Base-by-base conservation (phyloP, 1,140 invertebrate species). In the Cherax destructor region DNA sequence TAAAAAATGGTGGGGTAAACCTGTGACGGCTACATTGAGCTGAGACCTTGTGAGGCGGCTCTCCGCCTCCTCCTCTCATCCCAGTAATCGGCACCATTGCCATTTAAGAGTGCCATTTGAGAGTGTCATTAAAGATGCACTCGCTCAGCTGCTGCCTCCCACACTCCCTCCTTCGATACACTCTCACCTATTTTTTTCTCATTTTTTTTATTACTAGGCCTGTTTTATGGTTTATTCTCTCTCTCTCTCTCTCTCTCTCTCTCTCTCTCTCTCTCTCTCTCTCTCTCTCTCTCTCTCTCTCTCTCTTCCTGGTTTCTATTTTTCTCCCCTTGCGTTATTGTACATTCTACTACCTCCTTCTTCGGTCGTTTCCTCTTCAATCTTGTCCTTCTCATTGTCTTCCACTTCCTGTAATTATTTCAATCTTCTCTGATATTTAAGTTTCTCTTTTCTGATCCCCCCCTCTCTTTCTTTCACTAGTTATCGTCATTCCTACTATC, bases 171-270 rank as follows among this genome's bases (percentile, higher is more conserved):
- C n/a, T n/a, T 69, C 65, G 13, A 13, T 69, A 13, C n/a, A 13
- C n/a, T 3, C n/a, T n/a, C n/a, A 13, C n/a, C 65, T 69, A 13
- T 69, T 1, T 69, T n/a, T 69, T n/a, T n/a, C n/a, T n/a, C n/a
- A 13, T 69, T n/a, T 1, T n/a, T n/a, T n/a, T 69, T n/a, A 18
- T 3, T 1, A 13, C n/a, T n/a, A 18, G 13, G 13, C 65, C n/a
- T n/a, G 13, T 41, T 41, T 41, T 41, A 41, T 41, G 30, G 30
- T 41, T 41, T 41, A 41, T 41, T 41, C 30, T 41, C 65, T 69
- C 65, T 69, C 65, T 69, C 65, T 69, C 65, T 69, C 65, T 69
- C 65, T 69, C 65, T 69, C 65, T 69, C 65, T 69, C 65, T 69
- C 65, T 69, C 65, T 69, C 65, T 69, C 65, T 69, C 65, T 69